Evolutionary conservation across 1,140 invertebrate genomes (phyloP), one percentile per base, ranked within the genome.

Genomic region (Tetramorium alpestre): DNA sequence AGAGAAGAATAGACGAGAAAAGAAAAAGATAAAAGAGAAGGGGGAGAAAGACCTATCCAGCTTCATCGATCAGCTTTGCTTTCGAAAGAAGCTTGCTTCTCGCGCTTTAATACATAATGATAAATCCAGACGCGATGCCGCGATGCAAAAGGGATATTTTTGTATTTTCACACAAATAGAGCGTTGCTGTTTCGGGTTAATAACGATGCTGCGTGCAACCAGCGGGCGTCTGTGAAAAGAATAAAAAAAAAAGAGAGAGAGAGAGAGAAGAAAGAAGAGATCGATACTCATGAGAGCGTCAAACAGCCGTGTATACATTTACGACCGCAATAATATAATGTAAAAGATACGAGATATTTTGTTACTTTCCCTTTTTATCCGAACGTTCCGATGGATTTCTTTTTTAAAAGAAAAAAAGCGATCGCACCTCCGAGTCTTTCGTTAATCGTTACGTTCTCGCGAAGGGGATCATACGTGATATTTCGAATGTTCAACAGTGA

Each of bases 341-440:
- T 78, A 49, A 78, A 65, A 65, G 60, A 78, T 47, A 78, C 58
- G 25, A 65, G 60, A 47, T 64, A 64, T 64, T 77, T 77, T 77
- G 25, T 78, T 65, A 56, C 58, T 38, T 65, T 65, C 60, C n/a
- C 76, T 76, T 78, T 60, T 49, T 33, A 51, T 78, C 60, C n/a
- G 44, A 78, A 33, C 33, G 47, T 65, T 65, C 60, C n/a, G 47
- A 33, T 18, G 65, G 49, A 77, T 33, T 33, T 33, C 22, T 47
- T 78, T 78, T 78, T 44, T 33, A 44, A 75, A 38, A 41, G 60
- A 25, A 38, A 41, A 51, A 11, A 51, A 8, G 49, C n/a, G 7
- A 47, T 28, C 58, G 75, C 44, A 13, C 58, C 38, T 60, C 64
- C 58, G 44, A 64, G 60, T 78, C 33, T 47, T 13, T 33, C 28